Evolutionary conservation across 2,113 vertebrate species (phyloP).

Genomic region (Theropithecus gelada): DNA sequence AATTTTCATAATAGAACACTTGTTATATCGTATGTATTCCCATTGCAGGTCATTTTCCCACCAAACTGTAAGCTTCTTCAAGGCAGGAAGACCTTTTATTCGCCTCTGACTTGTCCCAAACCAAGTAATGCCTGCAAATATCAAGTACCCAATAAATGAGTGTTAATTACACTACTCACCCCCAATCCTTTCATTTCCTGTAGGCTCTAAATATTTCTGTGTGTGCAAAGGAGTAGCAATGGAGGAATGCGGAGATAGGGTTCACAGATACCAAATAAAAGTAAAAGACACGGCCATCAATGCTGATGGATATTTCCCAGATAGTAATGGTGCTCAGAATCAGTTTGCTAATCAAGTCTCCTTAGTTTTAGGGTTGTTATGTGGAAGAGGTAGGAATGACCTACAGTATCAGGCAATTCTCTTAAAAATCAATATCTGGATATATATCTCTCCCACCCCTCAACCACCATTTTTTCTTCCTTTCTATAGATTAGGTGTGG

Average conservation of each 20-base stretch:
- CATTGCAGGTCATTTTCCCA: neutral
- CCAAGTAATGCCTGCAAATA: neutral
- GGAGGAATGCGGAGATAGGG: neutral
- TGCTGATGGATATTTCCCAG: neutral
- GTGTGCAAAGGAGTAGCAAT: neutral
- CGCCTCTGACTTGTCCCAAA: slow-evolving; percentile 26
- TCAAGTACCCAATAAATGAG: slow-evolving; percentile 1
- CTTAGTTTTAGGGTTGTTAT: neutral
- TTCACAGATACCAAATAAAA: neutral
- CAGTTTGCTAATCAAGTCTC: slow-evolving; percentile 13
- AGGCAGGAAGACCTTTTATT: slow-evolving; percentile 17
- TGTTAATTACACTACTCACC: neutral
- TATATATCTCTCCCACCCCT: neutral
- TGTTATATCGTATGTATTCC: neutral
- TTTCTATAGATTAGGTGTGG: neutral
- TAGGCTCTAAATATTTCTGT: neutral
- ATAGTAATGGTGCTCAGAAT: neutral
- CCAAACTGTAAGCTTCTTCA: neutral
- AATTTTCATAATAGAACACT: slow-evolving; percentile 3
- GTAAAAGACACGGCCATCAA: neutral
- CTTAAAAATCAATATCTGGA: neutral
- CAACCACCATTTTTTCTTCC: neutral
- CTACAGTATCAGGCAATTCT: neutral
- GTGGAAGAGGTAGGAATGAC: neutral
- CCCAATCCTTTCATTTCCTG: neutral